Evolutionary conservation across 2,888 invertebrate species (phyloP).

Genomic region (Baronia brevicornis): DNA sequence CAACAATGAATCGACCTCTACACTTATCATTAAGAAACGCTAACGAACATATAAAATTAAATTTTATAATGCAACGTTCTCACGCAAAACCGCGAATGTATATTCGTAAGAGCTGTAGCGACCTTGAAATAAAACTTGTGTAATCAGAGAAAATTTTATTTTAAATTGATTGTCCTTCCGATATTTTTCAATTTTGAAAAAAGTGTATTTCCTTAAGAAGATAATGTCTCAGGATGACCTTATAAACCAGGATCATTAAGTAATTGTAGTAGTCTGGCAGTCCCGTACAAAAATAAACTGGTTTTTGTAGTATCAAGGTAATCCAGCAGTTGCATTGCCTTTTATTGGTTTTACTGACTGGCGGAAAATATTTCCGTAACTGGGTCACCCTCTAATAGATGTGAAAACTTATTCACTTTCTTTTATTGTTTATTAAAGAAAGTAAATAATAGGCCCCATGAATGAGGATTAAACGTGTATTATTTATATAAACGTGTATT

Average conservation of each 20-base stretch:
- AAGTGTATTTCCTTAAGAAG: slow-evolving; percentile 22
- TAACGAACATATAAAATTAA: slow-evolving; percentile 48
- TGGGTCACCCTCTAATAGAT: slow-evolving; percentile 14
- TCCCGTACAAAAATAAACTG: slow-evolving; percentile 34
- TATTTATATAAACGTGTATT: too few relatives aligned
- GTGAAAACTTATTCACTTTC: too few relatives aligned
- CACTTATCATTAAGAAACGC: slow-evolving; percentile 50
- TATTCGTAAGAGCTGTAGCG: slow-evolving; percentile 28
- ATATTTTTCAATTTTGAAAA: slow-evolving; percentile 14
- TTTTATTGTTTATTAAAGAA: too few relatives aligned
- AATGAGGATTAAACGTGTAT: too few relatives aligned
- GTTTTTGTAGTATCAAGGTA: slow-evolving; percentile 46
- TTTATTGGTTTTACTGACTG: slow-evolving; percentile 21
- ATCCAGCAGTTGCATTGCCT: slow-evolving; percentile 27
- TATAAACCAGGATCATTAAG: slow-evolving; percentile 37
- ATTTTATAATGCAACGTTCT: slow-evolving; percentile 53
- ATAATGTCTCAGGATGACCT: slow-evolving; percentile 29
- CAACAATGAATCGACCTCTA: slow-evolving; percentile 57
- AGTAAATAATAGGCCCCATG: too few relatives aligned
- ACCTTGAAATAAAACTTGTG: slow-evolving; percentile 33
- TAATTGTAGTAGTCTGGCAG: slow-evolving; percentile 32
- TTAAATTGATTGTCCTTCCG: slow-evolving; percentile 12
- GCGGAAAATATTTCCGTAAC: slow-evolving; percentile 35
- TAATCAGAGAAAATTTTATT: slow-evolving; percentile 21
- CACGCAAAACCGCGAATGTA: slow-evolving; percentile 46